Evolutionary conservation across 64 coral and sea anemone genomes (phyloP).

Genomic region (Montipora foliosa): DNA sequence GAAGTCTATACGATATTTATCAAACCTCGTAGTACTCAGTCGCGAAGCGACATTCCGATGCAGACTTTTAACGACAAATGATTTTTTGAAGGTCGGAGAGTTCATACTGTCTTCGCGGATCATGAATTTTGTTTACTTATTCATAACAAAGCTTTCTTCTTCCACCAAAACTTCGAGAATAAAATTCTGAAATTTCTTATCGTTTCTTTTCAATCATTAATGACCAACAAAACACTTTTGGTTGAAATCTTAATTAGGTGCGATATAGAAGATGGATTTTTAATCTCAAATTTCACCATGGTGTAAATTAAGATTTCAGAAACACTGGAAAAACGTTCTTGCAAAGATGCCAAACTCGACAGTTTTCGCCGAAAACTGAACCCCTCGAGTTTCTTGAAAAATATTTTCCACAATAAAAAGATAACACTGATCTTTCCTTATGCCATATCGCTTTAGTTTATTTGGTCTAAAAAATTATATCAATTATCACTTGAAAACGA

Average conservation of each 20-base stretch:
- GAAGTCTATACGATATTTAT: background rate
- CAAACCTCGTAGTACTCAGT: constrained; percentile 5
- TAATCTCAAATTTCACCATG: background rate
- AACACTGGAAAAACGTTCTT: background rate
- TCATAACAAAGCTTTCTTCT: background rate
- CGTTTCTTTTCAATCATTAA: constrained; percentile 24
- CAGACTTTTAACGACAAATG: background rate
- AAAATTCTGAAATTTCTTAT: background rate
- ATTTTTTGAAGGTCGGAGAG: constrained; percentile 11
- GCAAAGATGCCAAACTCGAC: background rate
- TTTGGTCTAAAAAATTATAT: background rate
- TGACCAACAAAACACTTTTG: background rate
- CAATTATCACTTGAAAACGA: background rate
- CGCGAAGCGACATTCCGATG: background rate
- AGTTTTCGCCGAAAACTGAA: background rate
- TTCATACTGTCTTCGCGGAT: constrained; percentile 1
- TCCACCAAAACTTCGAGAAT: background rate
- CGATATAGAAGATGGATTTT: background rate
- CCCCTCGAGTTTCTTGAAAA: background rate
- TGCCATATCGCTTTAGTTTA: background rate
- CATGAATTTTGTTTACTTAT: background rate
- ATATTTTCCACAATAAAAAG: background rate
- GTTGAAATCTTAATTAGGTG: background rate
- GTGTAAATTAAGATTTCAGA: background rate
- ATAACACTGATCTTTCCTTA: background rate